Conservation (phyloP, 1,140 invertebrate species). For the Apis florea region DNA sequence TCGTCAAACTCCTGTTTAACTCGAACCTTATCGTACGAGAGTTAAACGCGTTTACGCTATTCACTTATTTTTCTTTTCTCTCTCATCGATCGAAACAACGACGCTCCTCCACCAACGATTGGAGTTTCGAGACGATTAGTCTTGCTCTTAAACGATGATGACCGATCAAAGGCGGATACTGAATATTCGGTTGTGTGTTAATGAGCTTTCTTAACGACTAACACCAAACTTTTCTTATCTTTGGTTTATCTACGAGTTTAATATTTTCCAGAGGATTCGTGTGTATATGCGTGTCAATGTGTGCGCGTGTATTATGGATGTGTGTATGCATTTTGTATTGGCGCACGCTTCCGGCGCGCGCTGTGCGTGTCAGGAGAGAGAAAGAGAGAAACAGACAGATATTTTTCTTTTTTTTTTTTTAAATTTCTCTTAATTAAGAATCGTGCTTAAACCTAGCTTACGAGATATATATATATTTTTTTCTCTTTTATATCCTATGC, state of each 20-base stretch:
- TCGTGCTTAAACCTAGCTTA: constrained; percentile 35
- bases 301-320: not conserved
- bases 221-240: constrained; percentile 71
- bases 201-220: constrained; percentile 64
- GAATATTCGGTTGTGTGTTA: constrained; percentile 44
- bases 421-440: not conserved
- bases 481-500: constrained; percentile 22
- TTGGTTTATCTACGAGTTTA: constrained; percentile 69
- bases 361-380: not conserved
- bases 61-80: not conserved
- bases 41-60: not conserved
- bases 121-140: constrained; percentile 10
- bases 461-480: not conserved
- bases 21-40: no score
- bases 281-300: not conserved
- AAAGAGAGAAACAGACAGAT: constrained; percentile 7
- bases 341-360: not conserved
- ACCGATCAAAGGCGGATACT: constrained; percentile 40
- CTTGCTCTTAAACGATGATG: constrained; percentile 18
- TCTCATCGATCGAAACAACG: not conserved
- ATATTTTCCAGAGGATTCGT: constrained; percentile 44
- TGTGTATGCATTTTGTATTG: not conserved
- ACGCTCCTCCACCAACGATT: not conserved
- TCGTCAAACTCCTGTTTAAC: no score
- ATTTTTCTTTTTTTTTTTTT: not conserved